Conservation (phyloP, 1,140 invertebrate species). For the Solenopsis fugax region DNA sequence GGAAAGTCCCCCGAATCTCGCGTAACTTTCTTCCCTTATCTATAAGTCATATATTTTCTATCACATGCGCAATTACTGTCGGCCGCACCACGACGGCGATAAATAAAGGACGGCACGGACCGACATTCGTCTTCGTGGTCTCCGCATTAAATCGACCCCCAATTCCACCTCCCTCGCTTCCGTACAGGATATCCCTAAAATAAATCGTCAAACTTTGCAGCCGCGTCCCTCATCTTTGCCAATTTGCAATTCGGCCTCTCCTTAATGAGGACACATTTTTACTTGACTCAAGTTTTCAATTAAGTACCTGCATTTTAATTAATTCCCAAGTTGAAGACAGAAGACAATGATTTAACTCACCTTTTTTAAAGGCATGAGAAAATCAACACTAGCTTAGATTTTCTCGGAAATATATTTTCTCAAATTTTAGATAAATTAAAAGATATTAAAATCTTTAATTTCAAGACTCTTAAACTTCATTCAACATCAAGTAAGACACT, state of each 20-base stretch:
- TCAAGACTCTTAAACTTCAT: neutral
- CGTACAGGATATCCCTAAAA: conserved; percentile 26
- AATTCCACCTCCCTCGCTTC: conserved; percentile 10
- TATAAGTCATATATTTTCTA: conserved; percentile 57
- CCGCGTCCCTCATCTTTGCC: neutral
- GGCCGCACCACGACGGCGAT: neutral
- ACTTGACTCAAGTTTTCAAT: neutral
- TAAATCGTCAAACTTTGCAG: neutral
- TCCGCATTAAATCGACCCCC: conserved; percentile 19
- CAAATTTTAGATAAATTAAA: conserved; percentile 6
- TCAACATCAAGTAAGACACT: neutral
- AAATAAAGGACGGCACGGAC: conserved; percentile 37
- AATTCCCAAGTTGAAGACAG: neutral
- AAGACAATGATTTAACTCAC: neutral
- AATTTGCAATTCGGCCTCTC: conserved; percentile 10
- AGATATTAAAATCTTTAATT: conserved; percentile 1
- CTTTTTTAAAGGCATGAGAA: conserved; percentile 10
- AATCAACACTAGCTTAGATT: neutral
- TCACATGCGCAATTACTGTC: conserved; percentile 49
- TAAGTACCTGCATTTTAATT: conserved; percentile 30
- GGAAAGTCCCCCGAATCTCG: neutral
- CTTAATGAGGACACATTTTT: neutral
- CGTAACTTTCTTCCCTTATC: neutral
- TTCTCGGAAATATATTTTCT: neutral
- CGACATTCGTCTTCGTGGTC: conserved; percentile 51